phyloP scores from a whole-genome alignment of 2,888 invertebrate genomes.

The Plagiodera versicolora region DNA sequence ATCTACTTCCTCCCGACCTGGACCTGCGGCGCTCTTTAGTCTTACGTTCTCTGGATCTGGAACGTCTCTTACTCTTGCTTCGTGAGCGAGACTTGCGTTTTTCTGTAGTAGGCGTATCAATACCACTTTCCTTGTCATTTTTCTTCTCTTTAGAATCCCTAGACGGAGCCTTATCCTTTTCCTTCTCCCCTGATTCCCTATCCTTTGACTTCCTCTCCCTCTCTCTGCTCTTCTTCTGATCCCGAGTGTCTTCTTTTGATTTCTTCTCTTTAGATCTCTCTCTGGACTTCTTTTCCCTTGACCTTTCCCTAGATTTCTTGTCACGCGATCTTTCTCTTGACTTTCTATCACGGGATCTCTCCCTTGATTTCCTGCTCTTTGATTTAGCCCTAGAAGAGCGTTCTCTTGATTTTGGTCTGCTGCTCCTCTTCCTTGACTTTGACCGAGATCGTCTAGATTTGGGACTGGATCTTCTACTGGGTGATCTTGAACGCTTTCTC shows the following conservation, averaged over 20 bases:
- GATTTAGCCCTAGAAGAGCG: conserved; percentile 31
- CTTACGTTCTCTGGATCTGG: conserved; percentile 63
- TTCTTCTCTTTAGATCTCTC: conserved; percentile 43
- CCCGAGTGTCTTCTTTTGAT: conserved; percentile 35
- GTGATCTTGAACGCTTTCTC: conserved; percentile 44
- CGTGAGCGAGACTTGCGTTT: conserved; percentile 56
- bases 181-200: conserved; percentile 44
- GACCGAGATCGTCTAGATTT: conserved; percentile 52
- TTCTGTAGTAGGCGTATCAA: conserved; percentile 45
- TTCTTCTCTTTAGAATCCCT: conserved; percentile 42
- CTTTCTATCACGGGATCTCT: conserved; percentile 26
- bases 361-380: conserved; percentile 18
- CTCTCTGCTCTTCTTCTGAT: conserved; percentile 34
- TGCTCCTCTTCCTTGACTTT: conserved; percentile 52
- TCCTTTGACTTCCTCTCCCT: conserved; percentile 41
- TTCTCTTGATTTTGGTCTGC: conserved; percentile 36
- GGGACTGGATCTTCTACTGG: conserved; percentile 36
- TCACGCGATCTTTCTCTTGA: conserved; percentile 40
- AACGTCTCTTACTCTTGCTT: conserved; percentile 60
- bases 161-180: conserved; percentile 32
- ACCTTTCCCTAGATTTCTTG: conserved; percentile 33
- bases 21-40: conserved; percentile 53
- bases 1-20: conserved; percentile 60
- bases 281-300: conserved; percentile 38
- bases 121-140: conserved; percentile 47